A percentile compares a stretch with the other conserved stretches of the same genome.
phyloP scores from a whole-genome alignment of 1,140 invertebrate genomes.

The Paraescarpia echinospica region DNA sequence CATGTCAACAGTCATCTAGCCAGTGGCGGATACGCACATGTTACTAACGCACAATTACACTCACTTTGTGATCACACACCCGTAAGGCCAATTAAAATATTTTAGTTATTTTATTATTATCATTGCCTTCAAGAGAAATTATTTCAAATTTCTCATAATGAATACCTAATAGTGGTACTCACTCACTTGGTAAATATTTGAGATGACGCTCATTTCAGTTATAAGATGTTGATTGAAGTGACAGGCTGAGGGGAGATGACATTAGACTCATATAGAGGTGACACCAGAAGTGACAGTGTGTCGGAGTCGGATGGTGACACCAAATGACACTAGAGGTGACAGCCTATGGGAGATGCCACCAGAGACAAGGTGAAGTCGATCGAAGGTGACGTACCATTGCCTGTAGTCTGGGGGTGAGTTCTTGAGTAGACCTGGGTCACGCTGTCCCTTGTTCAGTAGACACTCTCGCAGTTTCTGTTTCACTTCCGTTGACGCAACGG shows the following conservation, averaged over 20 bases:
- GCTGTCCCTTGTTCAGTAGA: slow-evolving; percentile 75
- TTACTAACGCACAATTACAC: background rate
- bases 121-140: background rate
- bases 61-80: background rate
- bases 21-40: background rate
- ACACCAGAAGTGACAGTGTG: too few species aligned
- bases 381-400: slow-evolving; percentile 69
- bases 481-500: slow-evolving; percentile 91
- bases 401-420: slow-evolving; percentile 70
- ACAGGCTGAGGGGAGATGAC: too few species aligned
- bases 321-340: background rate
- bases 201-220: background rate
- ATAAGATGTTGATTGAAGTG: background rate
- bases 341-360: background rate
- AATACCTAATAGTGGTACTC: background rate
- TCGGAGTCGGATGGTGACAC: too few species aligned
- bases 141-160: background rate
- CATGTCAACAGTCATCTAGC: background rate
- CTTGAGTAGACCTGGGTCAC: slow-evolving; percentile 44
- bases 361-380: background rate
- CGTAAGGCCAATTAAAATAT: background rate
- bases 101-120: background rate
- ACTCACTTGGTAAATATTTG: background rate
- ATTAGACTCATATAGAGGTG: too few species aligned
- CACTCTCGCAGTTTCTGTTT: slow-evolving; percentile 92